Evolutionary conservation across 2,888 invertebrate genomes (phyloP), one percentile per base, ranked within the genome.

Genomic region (Noctua fimbriata): DNA sequence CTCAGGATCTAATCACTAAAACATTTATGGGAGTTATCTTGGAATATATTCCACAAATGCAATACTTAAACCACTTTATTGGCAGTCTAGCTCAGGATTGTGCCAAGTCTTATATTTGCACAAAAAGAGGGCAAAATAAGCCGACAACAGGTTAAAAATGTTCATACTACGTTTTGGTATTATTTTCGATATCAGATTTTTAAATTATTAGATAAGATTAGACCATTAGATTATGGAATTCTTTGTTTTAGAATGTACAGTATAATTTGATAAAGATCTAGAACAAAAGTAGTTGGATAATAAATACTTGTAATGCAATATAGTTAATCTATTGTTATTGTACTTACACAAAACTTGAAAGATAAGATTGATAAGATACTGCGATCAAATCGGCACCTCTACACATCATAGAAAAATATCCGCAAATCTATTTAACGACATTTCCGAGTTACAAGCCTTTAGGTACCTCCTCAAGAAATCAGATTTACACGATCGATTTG

Each of bases 321-420:
- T 71, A 71, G 10, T 76, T 85, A 79, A 85, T 85, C 69, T 82
- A 58, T 74, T 72, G 69, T 73, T 63, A 32, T 52, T 72, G 78
- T 82, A 66, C 52, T 75, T 67, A 77, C 47, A 79, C 21, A 55
- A 63, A 73, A 65, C 36, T 44, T 69, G 36, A 41, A 63, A 28
- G 85, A 85, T 85, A 76, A 83, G 75, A 85, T 69, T 24, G 85
- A 85, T 85, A 76, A 83, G 75, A 85, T 69, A 69, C n/a, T 5
- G 74, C 21, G 74, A 81, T 73, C 52, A 16, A 21, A 80, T 73
- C 81, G 58, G 58, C 58, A 80, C 76, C 76, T 84, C 55, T 28
- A 73, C 36, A 78, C 66, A 80, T 83, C 70, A 74, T 69, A 84
- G 36, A 41, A 49, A 74, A 76, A 58, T 41, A 52, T 84, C 60